phyloP scores from a whole-genome alignment of 2,888 invertebrate genomes.

The Heliothis peltigera region DNA sequence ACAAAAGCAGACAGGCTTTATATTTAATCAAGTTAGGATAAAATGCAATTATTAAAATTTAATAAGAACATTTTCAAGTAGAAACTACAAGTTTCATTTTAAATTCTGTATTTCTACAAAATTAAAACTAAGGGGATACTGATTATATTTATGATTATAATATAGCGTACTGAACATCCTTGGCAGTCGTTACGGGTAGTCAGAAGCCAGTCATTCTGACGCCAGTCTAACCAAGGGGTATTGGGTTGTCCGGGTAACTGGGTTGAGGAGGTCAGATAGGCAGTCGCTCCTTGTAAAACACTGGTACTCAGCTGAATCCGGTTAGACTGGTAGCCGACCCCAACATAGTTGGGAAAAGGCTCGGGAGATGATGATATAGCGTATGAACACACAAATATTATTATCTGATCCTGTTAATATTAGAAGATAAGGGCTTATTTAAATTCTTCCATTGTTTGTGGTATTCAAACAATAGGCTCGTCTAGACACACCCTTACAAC shows the following conservation, averaged over 20 bases:
- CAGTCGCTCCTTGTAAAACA: too few species aligned
- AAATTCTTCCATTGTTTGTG: background rate
- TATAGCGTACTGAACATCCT: too few species aligned
- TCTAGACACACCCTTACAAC: background rate
- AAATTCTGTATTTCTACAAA: background rate
- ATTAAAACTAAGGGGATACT: background rate
- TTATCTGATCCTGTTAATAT: background rate
- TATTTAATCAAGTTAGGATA: background rate
- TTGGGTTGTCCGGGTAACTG: too few species aligned
- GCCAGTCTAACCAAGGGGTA: too few species aligned
- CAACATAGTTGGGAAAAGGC: too few species aligned
- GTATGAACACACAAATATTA: background rate
- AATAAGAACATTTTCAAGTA: background rate
- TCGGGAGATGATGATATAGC: too few species aligned
- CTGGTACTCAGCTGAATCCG: too few species aligned
- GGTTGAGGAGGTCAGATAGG: too few species aligned
- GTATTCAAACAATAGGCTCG: background rate
- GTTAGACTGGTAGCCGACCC: too few species aligned
- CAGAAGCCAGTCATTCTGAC: too few species aligned
- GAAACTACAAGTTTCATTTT: too few species aligned
- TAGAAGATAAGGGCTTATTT: background rate
- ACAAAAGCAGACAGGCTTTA: background rate
- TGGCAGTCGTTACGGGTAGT: too few species aligned
- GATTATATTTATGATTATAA: background rate
- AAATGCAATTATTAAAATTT: background rate